Evolutionary conservation across 1,140 invertebrate genomes (phyloP).

Genomic region (Pogonomyrmex barbatus): DNA sequence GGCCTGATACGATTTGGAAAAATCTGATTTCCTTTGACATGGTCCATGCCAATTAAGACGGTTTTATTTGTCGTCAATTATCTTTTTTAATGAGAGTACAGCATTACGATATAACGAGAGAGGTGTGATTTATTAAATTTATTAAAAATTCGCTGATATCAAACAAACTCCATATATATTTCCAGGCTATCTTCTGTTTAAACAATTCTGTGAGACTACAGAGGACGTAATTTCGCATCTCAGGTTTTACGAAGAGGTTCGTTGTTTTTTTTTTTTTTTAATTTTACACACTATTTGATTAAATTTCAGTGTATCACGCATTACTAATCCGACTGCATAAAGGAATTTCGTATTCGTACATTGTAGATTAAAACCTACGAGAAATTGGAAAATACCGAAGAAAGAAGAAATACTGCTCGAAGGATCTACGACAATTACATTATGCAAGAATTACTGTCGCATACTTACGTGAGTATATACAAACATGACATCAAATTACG

Average conservation of each 20-base stretch:
- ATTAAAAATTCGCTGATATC: conserved; percentile 44
- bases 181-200: conserved; percentile 99
- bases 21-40: neutral
- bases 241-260: conserved; percentile 99
- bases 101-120: conserved; percentile 31
- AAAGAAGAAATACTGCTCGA: conserved; percentile 96
- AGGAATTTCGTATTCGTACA: conserved; percentile 66
- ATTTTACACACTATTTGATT: conserved; percentile 36
- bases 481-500: no score
- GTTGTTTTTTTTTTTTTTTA: conserved; percentile 64
- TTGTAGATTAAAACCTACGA: conserved; percentile 99
- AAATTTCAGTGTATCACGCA: conserved; percentile 45
- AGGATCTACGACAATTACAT: conserved; percentile 99
- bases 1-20: conserved; percentile 37
- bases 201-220: conserved; percentile 99
- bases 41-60: neutral
- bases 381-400: conserved; percentile 98
- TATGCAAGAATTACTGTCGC: conserved; percentile 99
- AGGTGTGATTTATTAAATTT: conserved; percentile 18
- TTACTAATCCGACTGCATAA: conserved; percentile 41
- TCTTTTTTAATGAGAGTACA: neutral
- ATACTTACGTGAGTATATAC: conserved; percentile 95
- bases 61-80: neutral
- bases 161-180: conserved; percentile 78
- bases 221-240: conserved; percentile 98